phyloP scores from a whole-genome alignment of 2,797 vertebrate genomes.

The Poeciliopsis presidionis region DNA sequence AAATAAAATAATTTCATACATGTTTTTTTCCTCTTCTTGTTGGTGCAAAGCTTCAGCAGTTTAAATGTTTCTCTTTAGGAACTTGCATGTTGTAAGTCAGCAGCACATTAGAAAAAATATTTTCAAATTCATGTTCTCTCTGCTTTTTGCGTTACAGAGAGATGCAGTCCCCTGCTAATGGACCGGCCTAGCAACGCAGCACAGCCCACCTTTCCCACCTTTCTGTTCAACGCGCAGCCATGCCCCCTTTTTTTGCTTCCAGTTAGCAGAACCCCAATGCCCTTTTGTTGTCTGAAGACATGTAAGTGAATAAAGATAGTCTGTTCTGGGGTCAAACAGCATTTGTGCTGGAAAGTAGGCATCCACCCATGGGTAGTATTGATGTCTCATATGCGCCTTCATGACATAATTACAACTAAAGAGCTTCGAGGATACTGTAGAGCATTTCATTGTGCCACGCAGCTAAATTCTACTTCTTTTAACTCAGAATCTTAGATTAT shows the following conservation, averaged over 20 bases:
- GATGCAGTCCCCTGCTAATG: slow-evolving; percentile 67
- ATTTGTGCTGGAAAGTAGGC: slow-evolving; percentile 43
- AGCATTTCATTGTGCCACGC: slow-evolving; percentile 30
- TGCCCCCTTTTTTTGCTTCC: slow-evolving; percentile 50
- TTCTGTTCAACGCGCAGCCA: slow-evolving; percentile 54
- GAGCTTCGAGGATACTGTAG: slow-evolving; percentile 34
- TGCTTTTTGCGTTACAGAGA: slow-evolving; percentile 57
- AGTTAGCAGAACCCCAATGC: slow-evolving; percentile 49
- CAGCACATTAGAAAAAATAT: background rate
- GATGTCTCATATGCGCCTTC: slow-evolving; percentile 37
- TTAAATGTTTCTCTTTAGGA: background rate
- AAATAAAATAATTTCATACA: background rate
- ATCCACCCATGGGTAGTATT: slow-evolving; percentile 25
- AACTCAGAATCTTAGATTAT: slow-evolving; percentile 33
- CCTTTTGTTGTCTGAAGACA: slow-evolving; percentile 47
- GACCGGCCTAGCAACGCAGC: slow-evolving; percentile 61
- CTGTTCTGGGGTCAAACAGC: slow-evolving; percentile 32
- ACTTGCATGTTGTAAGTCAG: background rate
- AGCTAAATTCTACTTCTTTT: slow-evolving; percentile 11
- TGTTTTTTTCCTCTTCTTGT: background rate
- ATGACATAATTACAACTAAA: slow-evolving; percentile 31
- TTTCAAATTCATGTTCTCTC: background rate
- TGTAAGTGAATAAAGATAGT: slow-evolving; percentile 44
- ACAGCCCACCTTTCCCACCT: slow-evolving; percentile 39
- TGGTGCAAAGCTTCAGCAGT: background rate